Base-by-base conservation (phyloP, 2,113 vertebrate species). In the Nibea albiflora region DNA sequence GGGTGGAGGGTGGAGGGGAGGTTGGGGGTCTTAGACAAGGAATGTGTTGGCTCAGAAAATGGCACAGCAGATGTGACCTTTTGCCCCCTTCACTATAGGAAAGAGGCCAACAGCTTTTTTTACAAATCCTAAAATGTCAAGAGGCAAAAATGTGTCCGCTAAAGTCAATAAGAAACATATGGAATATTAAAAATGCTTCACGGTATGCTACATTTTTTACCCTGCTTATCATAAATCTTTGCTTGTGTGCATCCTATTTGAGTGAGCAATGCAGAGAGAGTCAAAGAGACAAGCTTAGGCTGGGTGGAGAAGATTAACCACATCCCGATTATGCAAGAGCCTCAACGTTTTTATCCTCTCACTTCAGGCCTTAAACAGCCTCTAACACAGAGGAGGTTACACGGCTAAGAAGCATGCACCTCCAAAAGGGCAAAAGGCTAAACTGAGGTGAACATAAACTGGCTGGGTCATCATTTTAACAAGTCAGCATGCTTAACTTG, bases 51-150 rank as follows among this genome's bases (percentile, higher is more conserved):
- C 89, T 96, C 95, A 95, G 90, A 93, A 89, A 84, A 95, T 90
- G 94, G 89, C 90, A 92, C 94, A 96, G 94, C 95, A 95, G 87
- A 94, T 90, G 68, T 91, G 91, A 92, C 80, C 88, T 85, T 92
- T 93, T 83, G 85, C 78, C 81, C 91, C 88, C 84, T 92, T 91
- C 57, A 65, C 94, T 95, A 93, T 47, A 80, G 83, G 78, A 94
- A 85, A 94, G 72, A 94, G 62, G 81, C 79, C 87, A 87, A 76
- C 49, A 73, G 39, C 15, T 72, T 89, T 35, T 31, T 82, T 71
- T 46, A 74, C 19, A 84, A 85, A 85, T 54, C 69, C 35, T 49
- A 56, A 46, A 67, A 61, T 66, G 60, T 73, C 58, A 66, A 42
- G 78, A 75, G 66, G 49, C 49, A 62, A 39, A 71, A 70, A 62